Conservation (phyloP, 2,113 vertebrate genomes). For the Pyrgilauda ruficollis region DNA sequence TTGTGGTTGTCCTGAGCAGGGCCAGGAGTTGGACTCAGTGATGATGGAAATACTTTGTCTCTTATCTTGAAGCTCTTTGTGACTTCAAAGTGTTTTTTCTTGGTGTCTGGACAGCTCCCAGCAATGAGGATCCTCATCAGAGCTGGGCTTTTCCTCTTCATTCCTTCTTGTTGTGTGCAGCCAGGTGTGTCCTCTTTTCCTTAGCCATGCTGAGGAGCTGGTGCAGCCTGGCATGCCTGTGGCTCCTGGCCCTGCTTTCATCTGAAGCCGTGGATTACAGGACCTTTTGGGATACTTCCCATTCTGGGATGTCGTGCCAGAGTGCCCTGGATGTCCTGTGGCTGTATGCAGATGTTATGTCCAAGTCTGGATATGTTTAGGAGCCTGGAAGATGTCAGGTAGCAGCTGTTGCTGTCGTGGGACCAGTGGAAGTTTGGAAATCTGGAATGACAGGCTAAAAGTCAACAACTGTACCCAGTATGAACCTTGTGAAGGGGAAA, state of each 20-base stretch:
- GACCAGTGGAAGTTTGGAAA: background rate
- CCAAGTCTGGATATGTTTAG: background rate
- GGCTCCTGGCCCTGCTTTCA: background rate
- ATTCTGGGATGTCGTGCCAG: fast-evolving
- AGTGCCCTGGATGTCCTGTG: background rate
- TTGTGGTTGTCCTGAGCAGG: background rate
- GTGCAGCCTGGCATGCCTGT: background rate
- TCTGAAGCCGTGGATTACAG: too few relatives aligned
- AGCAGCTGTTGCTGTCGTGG: background rate
- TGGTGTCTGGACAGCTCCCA: background rate
- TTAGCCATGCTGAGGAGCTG: background rate
- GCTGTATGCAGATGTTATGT: background rate
- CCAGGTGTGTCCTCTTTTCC: background rate
- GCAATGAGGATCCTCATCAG: fast-evolving
- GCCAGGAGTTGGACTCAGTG: fast-evolving
- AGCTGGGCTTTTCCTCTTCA: background rate
- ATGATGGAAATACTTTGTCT: background rate
- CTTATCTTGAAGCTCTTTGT: background rate
- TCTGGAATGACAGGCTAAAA: background rate
- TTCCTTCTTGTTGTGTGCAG: background rate
- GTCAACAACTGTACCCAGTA: background rate
- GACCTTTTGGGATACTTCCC: background rate
- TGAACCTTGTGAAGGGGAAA: background rate
- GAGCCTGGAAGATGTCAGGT: background rate
- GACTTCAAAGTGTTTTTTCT: background rate